A percentile compares a stretch with the other conserved stretches of the same genome.
phyloP scores from a whole-genome alignment of 2,113 vertebrate genomes.

The Elgaria multicarinata region DNA sequence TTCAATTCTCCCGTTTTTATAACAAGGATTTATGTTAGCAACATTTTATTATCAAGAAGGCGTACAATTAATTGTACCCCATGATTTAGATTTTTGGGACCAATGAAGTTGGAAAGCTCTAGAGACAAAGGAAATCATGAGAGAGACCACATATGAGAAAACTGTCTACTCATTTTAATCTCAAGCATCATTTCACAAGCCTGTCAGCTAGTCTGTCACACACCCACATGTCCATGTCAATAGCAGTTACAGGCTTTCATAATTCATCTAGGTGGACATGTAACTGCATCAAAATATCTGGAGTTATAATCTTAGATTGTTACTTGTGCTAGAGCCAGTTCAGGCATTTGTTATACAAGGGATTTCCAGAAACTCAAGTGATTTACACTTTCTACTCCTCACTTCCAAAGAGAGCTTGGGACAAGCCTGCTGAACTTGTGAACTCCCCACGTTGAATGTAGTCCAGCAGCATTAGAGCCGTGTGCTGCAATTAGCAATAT shows the following conservation, averaged over 20 bases:
- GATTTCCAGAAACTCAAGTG: background rate
- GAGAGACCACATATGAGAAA: background rate
- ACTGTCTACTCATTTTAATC: background rate
- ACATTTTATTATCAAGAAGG: background rate
- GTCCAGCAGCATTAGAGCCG: background rate
- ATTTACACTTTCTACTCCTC: background rate
- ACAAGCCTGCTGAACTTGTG: background rate
- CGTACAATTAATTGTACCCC: background rate
- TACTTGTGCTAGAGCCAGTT: background rate
- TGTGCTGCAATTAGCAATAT: no score
- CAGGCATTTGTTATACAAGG: background rate
- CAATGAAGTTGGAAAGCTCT: background rate
- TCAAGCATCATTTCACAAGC: background rate
- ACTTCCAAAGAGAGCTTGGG: background rate
- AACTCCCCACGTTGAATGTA: background rate
- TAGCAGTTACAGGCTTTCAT: background rate
- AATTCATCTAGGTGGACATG: background rate
- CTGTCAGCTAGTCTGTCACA: background rate
- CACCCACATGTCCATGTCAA: background rate
- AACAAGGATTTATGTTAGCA: background rate
- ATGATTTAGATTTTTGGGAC: background rate
- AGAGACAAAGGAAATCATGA: background rate
- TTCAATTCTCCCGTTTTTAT: conserved; percentile 17
- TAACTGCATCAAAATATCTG: background rate
- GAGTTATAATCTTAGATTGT: background rate